Base-by-base conservation (phyloP, 2,113 vertebrate species). In the Malurus alboscapulatus region DNA sequence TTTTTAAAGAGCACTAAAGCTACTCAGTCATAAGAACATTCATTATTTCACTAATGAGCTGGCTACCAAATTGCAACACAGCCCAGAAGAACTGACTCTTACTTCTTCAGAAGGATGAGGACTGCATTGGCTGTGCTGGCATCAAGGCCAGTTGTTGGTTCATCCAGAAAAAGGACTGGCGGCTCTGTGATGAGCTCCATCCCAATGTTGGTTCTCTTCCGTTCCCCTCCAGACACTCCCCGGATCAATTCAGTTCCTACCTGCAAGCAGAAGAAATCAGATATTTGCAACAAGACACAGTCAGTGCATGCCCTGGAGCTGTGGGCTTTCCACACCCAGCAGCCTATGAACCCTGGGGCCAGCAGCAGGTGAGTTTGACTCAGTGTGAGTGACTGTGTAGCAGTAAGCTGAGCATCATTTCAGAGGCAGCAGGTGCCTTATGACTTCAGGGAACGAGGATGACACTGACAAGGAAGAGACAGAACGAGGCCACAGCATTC, bases 111-210 rank as follows among this genome's bases (percentile, higher is more conserved):
- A 58, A 97, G 95, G 55, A 94, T 83, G 61, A 97, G 95, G 29
- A 96, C 93, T 53, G 92, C 84, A 27, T 97, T 95, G 65, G 94
- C 95, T 53, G 93, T 95, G 85, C 96, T 96, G 30, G 95, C 76
- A 29, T 98, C 97, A 27, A 97, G 96, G 40, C 94, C 95, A 21
- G 94, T 96, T 55, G 95, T 94, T 48, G 90, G 88, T 55, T 97
- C 94, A 40, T 96, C 91, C 79, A 96, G 90, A 89, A 97, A 96
- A 34, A 95, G 84, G 34, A 96, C 95, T 16, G 89, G 80, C 40
- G 92, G 95, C 67, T 97, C 96, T 29, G 92, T 97, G 62, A 97
- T 96, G 21, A 96, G 93, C 69, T 97, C 95, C 92, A 88, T 95
- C 38, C 94, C 93, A 32, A 96, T 96, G 55, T 95, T 95, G 67